Base-by-base conservation (phyloP, 2,113 vertebrate species). In the Forbesichthys agassizii region DNA sequence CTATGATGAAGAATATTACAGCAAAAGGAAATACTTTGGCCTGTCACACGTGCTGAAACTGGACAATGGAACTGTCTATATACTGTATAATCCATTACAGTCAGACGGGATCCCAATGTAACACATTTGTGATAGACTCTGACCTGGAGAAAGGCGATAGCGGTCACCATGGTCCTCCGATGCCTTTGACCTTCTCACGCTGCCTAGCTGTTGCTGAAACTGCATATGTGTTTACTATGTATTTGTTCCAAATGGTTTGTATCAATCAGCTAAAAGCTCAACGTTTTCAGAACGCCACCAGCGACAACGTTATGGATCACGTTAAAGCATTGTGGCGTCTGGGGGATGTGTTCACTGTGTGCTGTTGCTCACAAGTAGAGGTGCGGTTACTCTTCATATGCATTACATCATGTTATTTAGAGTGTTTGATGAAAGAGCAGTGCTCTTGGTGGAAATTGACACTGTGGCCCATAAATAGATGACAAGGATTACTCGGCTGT, bases 191-290 rank as follows among this genome's bases (percentile, higher is more conserved):
- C 66, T 75, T 81, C 68, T 77, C 81, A 75, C 78, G 79, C 77
- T 69, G 81, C 82, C 80, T 82, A 81, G 69, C 84, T 74, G 75
- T 80, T 77, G 82, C 74, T 80, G 77, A 75, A 87, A 80, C 78
- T 77, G 78, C 85, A 70, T 87, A 77, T 69, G 86, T 89, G 81
- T 88, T 87, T 81, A 84, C 79, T 87, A 70, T 82, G 85, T 89
- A 86, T 75, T 72, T 74, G 85, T 86, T 85, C 81, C 79, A 84
- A 86, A 86, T 86, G 81, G 86, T 90, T 90, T 88, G 87, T 89
- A 89, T 84, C 78, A 75, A 80, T 80, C 79, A 70, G 87, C 87
- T 88, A 84, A 68, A 79, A 85, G 86, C 79, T 66, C 68, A 61
- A 77, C 80, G 69, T 84, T 85, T 84, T 75, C 69, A 63, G 67